Percentiles rank a stretch among this genome's conserved stretches.
Conservation (phyloP, 2,888 invertebrate species). For the Poecilobothrus nobilitatus region DNA sequence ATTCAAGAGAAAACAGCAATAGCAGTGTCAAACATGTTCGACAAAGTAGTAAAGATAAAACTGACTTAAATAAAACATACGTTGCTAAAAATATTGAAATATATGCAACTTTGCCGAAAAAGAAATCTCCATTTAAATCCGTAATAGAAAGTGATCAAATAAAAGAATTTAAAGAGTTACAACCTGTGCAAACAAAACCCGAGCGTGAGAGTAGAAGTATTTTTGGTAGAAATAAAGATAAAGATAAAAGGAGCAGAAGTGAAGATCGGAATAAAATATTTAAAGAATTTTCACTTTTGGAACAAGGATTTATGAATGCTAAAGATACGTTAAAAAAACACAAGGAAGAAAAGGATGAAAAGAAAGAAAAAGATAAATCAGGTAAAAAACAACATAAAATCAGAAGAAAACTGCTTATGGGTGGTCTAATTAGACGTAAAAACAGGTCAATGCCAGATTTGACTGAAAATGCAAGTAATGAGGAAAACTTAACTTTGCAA, state of each 20-base stretch:
- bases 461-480: constrained; percentile 61
- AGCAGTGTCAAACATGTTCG: constrained; percentile 66
- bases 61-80: constrained; percentile 45
- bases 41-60: constrained; percentile 61
- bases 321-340: constrained; percentile 50
- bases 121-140: constrained; percentile 61
- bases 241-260: constrained; percentile 72
- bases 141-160: constrained; percentile 49
- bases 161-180: constrained; percentile 59
- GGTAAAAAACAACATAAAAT: constrained; percentile 88
- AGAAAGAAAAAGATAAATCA: constrained; percentile 60
- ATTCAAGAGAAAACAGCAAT: constrained; percentile 67
- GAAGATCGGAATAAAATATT: constrained; percentile 74
- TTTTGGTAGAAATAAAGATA: constrained; percentile 60
- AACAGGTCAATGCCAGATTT: constrained; percentile 88
- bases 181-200: constrained; percentile 44
- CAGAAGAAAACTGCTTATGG: constrained; percentile 77
- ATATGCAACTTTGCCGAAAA: constrained; percentile 84
- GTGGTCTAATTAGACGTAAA: constrained; percentile 77
- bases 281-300: constrained; percentile 61
- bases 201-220: constrained; percentile 61
- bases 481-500: constrained; percentile 31
- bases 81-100: constrained; percentile 68
- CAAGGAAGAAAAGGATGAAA: constrained; percentile 54
- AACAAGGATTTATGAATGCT: constrained; percentile 47